Percentiles rank a stretch among this genome's conserved stretches.
Conservation (phyloP, 2,113 vertebrate species). For the Melanerpes formicivorus region DNA sequence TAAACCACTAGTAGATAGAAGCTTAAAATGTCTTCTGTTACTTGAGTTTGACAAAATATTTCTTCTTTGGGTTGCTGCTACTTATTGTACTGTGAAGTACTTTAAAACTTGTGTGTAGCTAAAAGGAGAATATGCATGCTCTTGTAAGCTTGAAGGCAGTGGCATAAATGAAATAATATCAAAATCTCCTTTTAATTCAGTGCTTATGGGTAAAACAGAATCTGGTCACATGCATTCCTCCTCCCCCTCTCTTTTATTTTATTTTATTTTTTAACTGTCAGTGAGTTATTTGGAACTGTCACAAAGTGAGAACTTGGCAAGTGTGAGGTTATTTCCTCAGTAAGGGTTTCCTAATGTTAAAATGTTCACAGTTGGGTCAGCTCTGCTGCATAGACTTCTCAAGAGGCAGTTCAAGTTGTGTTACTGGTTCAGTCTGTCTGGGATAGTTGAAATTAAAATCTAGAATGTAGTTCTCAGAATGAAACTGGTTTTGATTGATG, state of each 20-base stretch:
- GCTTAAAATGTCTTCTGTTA: not conserved
- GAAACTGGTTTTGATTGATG: not conserved
- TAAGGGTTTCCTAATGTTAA: not conserved
- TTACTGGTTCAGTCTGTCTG: not conserved
- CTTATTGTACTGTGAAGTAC: not conserved
- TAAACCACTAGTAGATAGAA: not conserved
- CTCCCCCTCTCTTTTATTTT: not conserved
- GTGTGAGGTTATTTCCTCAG: not conserved
- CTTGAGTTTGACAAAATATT: not conserved
- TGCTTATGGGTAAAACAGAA: not conserved
- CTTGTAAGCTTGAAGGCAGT: not conserved
- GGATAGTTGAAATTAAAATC: not conserved
- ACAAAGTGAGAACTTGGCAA: constrained; percentile 22
- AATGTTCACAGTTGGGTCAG: not conserved
- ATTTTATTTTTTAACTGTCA: not conserved
- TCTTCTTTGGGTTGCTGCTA: not conserved
- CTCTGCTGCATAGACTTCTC: not conserved
- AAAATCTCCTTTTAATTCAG: not conserved
- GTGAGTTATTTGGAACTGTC: not conserved
- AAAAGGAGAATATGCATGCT: not conserved
- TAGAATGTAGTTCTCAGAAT: not conserved
- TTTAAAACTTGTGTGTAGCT: not conserved
- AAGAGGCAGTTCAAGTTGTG: not conserved
- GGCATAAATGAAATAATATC: not conserved
- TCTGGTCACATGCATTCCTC: not conserved